Evolutionary conservation across 2,113 vertebrate species (phyloP), one percentile per base, ranked within the genome.

Genomic region (Aspiorhynchus laticeps): DNA sequence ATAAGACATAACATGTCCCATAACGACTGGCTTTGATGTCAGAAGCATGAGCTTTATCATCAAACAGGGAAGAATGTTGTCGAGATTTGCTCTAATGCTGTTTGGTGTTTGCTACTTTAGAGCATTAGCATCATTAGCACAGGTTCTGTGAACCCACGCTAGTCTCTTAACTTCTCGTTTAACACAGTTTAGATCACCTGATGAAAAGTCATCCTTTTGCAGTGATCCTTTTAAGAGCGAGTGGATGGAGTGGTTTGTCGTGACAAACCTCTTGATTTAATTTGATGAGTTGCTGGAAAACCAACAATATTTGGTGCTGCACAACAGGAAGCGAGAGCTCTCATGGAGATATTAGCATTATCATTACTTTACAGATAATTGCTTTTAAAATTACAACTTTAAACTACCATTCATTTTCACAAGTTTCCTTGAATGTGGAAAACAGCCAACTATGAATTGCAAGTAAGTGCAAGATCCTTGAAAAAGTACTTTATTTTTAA

Each of bases 21-120:
- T 84, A 61, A 88, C n/a, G 15, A 31, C 86, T 63, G 77, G 69
- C 78, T 91, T 86, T 86, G 75, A 88, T 88, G 85, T 85, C 59
- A 61, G 71, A 36, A 87, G 85, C 48, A 78, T 51, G 31, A n/a
- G 67, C 31, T 83, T 86, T 41, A 59, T 87, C 79, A 83, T 67
- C 31, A 88, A 48, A 65, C 71, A 11, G 76, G 53, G n/a, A 78
- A 24, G 5, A 86, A 84, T 36, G 36, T 24, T 24, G n/a, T 53
- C 24, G 33, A 80, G 33, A 86, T 74, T 83, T 82, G 51, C 7
- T 0, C 65, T 88, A 87, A 86, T 83, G 74, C 24, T 33, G 48
- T 82, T 61, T 86, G 51, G 88, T 76, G 61, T 75, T 31, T 24
- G 28, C 12, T 80, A 48, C 80, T 88, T 84, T 15, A 10, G 46